These are phyloP conservation scores for Noturus placidus DNA, from an alignment of 2,113 vertebrate species.

Conservation along the genomic window DNA sequence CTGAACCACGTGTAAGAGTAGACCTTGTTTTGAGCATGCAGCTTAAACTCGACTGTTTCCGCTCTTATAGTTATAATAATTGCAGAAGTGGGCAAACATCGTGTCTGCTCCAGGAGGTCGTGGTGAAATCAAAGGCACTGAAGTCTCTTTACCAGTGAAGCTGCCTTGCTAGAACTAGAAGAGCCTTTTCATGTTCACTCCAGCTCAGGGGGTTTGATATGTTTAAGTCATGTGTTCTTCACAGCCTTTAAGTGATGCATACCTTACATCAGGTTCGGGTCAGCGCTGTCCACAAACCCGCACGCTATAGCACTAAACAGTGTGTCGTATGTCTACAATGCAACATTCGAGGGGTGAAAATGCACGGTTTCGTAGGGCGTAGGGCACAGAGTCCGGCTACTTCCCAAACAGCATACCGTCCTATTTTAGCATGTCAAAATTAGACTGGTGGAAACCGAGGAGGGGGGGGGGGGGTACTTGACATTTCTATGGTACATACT, in stretches of 20 bases:
- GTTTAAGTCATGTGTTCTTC: slow-evolving; percentile 31
- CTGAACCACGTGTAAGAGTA: slow-evolving; percentile 13
- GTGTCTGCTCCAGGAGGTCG: slow-evolving; percentile 53
- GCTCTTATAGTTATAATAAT: not conserved
- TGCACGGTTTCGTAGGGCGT: not conserved
- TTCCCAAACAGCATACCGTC: not conserved
- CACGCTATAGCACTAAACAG: not conserved
- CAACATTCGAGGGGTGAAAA: not conserved
- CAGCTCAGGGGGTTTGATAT: slow-evolving; percentile 47
- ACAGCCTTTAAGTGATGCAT: slow-evolving; percentile 6
- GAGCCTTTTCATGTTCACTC: slow-evolving; percentile 38
- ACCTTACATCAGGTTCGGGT: not conserved
- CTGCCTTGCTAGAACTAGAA: slow-evolving; percentile 55
- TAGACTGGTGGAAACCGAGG: not conserved
- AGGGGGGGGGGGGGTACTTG: no score
- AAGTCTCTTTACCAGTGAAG: slow-evolving; percentile 71
- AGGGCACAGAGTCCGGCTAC: not conserved
- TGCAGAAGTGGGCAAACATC: not conserved
- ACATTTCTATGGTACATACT: not conserved
- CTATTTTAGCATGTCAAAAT: not conserved
- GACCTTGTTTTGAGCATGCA: not conserved
- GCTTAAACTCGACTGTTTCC: not conserved
- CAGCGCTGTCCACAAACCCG: not conserved
- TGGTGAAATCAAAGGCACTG: slow-evolving; percentile 74
- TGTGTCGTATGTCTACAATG: not conserved